phyloP scores from a whole-genome alignment of 2,888 invertebrate genomes.

The Diaperis boleti region DNA sequence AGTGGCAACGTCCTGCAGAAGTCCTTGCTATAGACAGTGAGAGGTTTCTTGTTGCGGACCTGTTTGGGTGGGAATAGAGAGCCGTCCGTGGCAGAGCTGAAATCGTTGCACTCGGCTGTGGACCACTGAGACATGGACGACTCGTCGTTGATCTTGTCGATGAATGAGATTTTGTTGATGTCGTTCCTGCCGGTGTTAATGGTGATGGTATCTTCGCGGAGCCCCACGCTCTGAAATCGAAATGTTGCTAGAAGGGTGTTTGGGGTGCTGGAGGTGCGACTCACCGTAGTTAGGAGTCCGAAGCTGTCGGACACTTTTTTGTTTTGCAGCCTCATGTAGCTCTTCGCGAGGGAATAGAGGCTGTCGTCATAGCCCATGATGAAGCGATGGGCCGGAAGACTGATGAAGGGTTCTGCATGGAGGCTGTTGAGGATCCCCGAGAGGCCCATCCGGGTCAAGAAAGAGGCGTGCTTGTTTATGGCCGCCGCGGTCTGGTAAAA shows the following conservation, averaged over 20 bases:
- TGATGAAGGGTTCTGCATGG: conserved; percentile 67
- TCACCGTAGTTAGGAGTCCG: conserved; percentile 77
- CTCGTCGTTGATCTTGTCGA: conserved; percentile 75
- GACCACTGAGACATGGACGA: conserved; percentile 73
- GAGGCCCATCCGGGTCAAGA: conserved; percentile 65
- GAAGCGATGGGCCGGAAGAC: conserved; percentile 70
- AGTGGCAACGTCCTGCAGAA: conserved; percentile 78
- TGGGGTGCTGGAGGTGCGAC: too few relatives aligned
- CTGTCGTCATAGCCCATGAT: conserved; percentile 83
- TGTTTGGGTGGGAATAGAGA: conserved; percentile 77
- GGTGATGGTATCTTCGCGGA: conserved; percentile 74
- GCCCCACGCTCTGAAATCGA: conserved; percentile 74
- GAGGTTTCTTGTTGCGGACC: conserved; percentile 70
- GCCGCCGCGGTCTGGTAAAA: conserved; percentile 70
- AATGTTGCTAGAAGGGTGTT: conserved; percentile 45
- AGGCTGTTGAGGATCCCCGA: conserved; percentile 64
- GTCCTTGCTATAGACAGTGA: conserved; percentile 78
- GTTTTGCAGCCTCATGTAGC: conserved; percentile 64
- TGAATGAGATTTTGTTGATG: conserved; percentile 73
- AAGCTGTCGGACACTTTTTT: conserved; percentile 72
- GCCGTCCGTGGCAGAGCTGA: conserved; percentile 74
- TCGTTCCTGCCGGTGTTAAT: conserved; percentile 78
- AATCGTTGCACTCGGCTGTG: conserved; percentile 76
- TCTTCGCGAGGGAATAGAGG: conserved; percentile 68
- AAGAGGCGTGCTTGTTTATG: conserved; percentile 66